A percentile compares a stretch with the other conserved stretches of the same genome.
phyloP scores from a whole-genome alignment of 53 echinoderm and acorn worm species.

The Apostichopus leukothele region DNA sequence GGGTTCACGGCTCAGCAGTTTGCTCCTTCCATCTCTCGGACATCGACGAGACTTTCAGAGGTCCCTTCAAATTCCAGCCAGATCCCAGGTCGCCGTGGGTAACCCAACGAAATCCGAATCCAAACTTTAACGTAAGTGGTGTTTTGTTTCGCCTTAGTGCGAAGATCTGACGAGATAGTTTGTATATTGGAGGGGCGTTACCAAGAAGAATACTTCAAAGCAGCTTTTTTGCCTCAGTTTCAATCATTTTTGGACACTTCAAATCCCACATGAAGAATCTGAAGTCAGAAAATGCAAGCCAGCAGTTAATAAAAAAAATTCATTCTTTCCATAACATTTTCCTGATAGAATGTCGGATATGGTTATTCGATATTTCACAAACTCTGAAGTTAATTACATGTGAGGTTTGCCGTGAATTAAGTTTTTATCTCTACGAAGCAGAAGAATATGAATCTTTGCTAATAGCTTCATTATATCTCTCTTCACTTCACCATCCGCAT shows the following conservation, averaged over 20 bases:
- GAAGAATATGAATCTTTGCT: background rate
- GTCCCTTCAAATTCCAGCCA: conserved; percentile 87
- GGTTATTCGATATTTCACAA: background rate
- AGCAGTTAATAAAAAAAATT: too few species aligned
- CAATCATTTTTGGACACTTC: too few species aligned
- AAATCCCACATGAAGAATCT: too few species aligned
- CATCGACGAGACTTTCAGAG: conserved; percentile 84
- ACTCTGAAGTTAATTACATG: background rate
- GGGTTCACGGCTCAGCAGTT: conserved; percentile 85
- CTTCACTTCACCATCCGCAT: background rate
- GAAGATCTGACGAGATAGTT: too few species aligned
- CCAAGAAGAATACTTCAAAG: too few species aligned
- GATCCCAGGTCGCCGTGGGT: conserved; percentile 86
- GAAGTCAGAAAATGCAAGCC: too few species aligned
- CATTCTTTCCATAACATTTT: too few species aligned
- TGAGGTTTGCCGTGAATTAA: background rate
- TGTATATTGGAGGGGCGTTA: too few species aligned
- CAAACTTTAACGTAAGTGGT: conserved; percentile 50
- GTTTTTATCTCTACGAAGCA: background rate
- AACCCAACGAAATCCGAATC: conserved; percentile 77
- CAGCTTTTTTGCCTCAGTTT: too few species aligned
- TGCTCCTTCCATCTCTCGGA: conserved; percentile 71
- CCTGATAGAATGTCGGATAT: too few species aligned
- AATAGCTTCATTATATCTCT: background rate
- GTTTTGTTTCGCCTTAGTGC: too few species aligned